Evolutionary conservation across 2,797 vertebrate genomes (phyloP).

Genomic region (Karalla daura): DNA sequence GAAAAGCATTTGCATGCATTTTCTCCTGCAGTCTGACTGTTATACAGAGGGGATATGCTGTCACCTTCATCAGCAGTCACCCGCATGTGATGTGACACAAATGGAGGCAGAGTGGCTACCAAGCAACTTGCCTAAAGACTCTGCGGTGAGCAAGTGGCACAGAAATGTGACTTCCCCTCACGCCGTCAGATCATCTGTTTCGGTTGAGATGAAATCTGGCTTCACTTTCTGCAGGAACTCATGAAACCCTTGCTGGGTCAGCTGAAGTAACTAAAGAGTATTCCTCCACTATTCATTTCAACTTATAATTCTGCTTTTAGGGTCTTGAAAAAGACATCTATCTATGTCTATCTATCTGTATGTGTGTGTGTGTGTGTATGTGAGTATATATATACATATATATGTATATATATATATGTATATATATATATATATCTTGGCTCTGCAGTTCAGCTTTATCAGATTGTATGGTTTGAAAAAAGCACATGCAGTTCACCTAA

Average conservation of each 20-base stretch:
- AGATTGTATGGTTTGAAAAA: neutral
- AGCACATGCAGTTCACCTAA: neutral
- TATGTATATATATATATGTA: too few relatives aligned
- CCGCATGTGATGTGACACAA: conserved; percentile 52
- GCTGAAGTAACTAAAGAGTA: conserved; percentile 11
- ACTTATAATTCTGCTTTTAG: neutral
- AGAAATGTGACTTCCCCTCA: conserved; percentile 25
- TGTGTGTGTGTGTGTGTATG: too few relatives aligned
- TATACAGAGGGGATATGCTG: conserved; percentile 14
- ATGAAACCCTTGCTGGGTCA: neutral
- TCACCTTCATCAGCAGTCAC: conserved; percentile 19
- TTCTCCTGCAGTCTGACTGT: neutral
- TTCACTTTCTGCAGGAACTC: conserved; percentile 41
- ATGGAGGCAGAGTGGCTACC: conserved; percentile 34
- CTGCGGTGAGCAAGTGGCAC: conserved; percentile 3
- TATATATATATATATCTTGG: too few relatives aligned
- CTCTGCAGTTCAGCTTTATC: neutral
- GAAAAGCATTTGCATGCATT: conserved; percentile 19
- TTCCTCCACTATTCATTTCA: conserved; percentile 6
- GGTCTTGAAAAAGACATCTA: neutral
- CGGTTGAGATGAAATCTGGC: conserved; percentile 31
- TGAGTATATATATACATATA: too few relatives aligned
- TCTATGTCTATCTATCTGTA: too few relatives aligned
- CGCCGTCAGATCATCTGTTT: conserved; percentile 20
- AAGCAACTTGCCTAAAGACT: conserved; percentile 31